Percentiles rank a stretch among this genome's conserved stretches.
phyloP scores from a whole-genome alignment of 2,113 vertebrate genomes.

The Nannospalax galili region DNA sequence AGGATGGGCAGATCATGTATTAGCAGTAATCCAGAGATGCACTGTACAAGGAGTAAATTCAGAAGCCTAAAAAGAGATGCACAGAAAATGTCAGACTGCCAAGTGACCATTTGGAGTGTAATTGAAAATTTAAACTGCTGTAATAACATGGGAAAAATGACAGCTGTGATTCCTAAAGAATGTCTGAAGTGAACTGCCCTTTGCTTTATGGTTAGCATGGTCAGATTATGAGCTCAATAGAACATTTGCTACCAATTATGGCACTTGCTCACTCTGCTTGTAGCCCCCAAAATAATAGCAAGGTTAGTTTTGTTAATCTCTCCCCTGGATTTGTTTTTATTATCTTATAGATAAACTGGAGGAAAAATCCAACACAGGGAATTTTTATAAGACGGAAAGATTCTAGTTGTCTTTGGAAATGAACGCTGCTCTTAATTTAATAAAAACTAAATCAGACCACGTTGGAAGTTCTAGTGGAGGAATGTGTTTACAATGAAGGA shows the following conservation, averaged over 20 bases:
- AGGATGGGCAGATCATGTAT: slow-evolving; percentile 22
- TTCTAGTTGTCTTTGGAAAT: slow-evolving; percentile 75
- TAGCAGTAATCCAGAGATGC: not conserved
- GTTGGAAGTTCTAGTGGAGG: slow-evolving; percentile 55
- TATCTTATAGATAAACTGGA: slow-evolving; percentile 72
- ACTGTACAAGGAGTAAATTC: not conserved
- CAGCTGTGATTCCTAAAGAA: slow-evolving; percentile 16
- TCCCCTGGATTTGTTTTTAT: slow-evolving; percentile 75
- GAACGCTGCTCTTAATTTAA: slow-evolving; percentile 78
- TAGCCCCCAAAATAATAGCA: slow-evolving; percentile 53
- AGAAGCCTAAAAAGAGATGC: not conserved
- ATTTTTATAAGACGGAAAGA: slow-evolving; percentile 70
- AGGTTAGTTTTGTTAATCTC: slow-evolving; percentile 73
- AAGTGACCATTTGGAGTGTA: not conserved
- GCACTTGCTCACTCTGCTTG: not conserved
- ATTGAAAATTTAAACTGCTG: not conserved
- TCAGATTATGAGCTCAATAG: not conserved
- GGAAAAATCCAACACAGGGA: slow-evolving; percentile 68
- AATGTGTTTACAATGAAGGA: slow-evolving; percentile 66
- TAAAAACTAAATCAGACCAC: slow-evolving; percentile 71
- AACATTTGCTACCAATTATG: slow-evolving; percentile 66
- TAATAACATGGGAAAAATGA: not conserved
- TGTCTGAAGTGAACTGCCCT: not conserved
- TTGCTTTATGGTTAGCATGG: slow-evolving; percentile 12
- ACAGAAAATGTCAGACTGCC: not conserved